A percentile compares a stretch with the other conserved stretches of the same genome.
phyloP scores from a whole-genome alignment of 2,113 vertebrate species.

The Donacobius atricapilla region DNA sequence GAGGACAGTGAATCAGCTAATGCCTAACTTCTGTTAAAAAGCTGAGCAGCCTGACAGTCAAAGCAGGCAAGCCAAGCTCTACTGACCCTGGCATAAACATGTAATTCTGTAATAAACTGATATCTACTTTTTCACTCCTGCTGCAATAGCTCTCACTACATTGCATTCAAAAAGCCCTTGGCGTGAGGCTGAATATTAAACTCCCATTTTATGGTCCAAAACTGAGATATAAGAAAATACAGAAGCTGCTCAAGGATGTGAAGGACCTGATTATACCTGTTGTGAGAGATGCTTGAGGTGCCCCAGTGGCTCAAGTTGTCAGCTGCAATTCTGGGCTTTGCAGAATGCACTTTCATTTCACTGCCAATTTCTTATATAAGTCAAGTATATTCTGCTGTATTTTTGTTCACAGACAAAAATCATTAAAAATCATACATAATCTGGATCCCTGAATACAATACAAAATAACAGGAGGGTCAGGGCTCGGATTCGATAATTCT shows the following conservation, averaged over 20 bases:
- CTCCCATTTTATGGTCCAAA: neutral
- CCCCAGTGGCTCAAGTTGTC: neutral
- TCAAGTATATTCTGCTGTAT: neutral
- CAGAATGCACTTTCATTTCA: neutral
- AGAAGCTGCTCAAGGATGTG: neutral
- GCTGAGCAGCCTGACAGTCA: neutral
- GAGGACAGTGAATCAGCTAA: neutral
- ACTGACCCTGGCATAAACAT: neutral
- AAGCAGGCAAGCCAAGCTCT: neutral
- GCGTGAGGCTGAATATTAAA: neutral
- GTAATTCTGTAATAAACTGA: neutral
- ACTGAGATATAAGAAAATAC: neutral
- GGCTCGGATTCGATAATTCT: fast-evolving
- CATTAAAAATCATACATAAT: neutral
- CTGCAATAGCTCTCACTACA: neutral
- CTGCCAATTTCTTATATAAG: neutral
- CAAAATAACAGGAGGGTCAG: neutral
- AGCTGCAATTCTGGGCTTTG: neutral
- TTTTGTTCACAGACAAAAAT: neutral
- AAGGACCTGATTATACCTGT: neutral
- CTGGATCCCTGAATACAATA: neutral
- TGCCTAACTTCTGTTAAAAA: neutral
- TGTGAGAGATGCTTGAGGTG: neutral
- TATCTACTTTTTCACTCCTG: neutral
- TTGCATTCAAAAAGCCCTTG: neutral